Base-by-base conservation (phyloP, 1,140 invertebrate species). In the Brachionus asplanchnoidis region DNA sequence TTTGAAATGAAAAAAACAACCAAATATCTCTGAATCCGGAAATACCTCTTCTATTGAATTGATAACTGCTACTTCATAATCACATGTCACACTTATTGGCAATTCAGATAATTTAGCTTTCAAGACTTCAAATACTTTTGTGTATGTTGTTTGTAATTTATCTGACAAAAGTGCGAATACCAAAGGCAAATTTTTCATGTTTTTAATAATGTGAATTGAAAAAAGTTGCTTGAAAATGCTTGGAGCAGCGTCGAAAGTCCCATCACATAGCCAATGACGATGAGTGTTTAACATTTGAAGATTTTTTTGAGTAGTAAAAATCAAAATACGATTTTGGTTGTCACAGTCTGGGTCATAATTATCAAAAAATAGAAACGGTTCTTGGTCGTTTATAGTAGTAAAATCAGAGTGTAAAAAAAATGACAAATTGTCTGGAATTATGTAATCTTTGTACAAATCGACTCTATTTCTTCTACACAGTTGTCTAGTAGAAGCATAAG, bases 1-100 rank as follows among this genome's bases (percentile, higher is more conserved):
- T 79, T 79, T 79, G n/a, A 53, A 79, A 79, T 79, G 75, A 56
- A 53, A 53, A 79, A 53, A 79, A 26, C 75, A 79, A 36, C 46
- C 73, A 46, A 44, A 28, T 44, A 77, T 28, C n/a, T 53, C 20
- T 20, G 36, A 12, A 77, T 77, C 40, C 11, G 73, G 73, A 77
- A 17, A 42, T 26, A 44, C 17, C 2, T 8, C 17, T 23, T 26
- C 36, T 23, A 53, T 53, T 20, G 73, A 44, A 75, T 75, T 75
- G n/a, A 75, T 75, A 36, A 44, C 40, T 4, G 28, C 32, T 7
- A 75, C 11, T 75, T 75, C 68, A 75, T 40, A 75, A 12, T 75
- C 68, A 23, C 60, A 26, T 26, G 60, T n/a, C 17, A 66, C 60
- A 17, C 60, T 66, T 12, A 66, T 26, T 66, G 17, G 60, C 11